phyloP scores from a whole-genome alignment of 2,888 invertebrate species.

The Mylabris sibirica region DNA sequence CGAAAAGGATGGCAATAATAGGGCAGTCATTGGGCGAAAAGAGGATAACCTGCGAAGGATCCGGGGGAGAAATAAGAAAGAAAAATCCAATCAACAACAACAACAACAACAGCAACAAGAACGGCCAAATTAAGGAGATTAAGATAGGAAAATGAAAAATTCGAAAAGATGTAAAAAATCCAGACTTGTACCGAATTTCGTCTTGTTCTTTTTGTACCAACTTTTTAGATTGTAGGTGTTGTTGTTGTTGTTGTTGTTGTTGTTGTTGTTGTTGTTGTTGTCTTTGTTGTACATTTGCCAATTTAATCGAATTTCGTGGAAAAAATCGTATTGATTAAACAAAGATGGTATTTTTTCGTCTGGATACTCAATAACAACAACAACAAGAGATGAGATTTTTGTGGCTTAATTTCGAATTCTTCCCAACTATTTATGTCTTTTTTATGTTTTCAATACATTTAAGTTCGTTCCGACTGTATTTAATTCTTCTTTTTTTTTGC shows the following conservation, averaged over 20 bases:
- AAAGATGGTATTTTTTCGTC: not conserved
- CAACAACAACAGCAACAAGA: not conserved
- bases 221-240: not conserved
- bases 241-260: not conserved
- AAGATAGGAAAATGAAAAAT: constrained; percentile 3
- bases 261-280: not conserved
- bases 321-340: not conserved
- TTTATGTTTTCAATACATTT: constrained; percentile 30
- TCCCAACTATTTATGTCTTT: constrained; percentile 27
- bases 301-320: not conserved
- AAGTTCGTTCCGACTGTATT: constrained; percentile 15
- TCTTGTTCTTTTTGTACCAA: not conserved
- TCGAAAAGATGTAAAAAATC: not conserved
- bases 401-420: constrained; percentile 36
- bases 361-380: not conserved
- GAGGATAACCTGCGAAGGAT: too few relatives aligned
- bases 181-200: not conserved
- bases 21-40: too few relatives aligned
- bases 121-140: not conserved
- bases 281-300: not conserved
- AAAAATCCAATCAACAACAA: not conserved
- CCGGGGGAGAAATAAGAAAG: not conserved
- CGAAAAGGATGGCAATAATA: too few relatives aligned
- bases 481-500: not conserved
- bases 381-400: constrained; percentile 27